Evolutionary conservation across 2,797 vertebrate species (phyloP), one percentile per base, ranked within the genome.

Genomic region (Vultur gryphus): DNA sequence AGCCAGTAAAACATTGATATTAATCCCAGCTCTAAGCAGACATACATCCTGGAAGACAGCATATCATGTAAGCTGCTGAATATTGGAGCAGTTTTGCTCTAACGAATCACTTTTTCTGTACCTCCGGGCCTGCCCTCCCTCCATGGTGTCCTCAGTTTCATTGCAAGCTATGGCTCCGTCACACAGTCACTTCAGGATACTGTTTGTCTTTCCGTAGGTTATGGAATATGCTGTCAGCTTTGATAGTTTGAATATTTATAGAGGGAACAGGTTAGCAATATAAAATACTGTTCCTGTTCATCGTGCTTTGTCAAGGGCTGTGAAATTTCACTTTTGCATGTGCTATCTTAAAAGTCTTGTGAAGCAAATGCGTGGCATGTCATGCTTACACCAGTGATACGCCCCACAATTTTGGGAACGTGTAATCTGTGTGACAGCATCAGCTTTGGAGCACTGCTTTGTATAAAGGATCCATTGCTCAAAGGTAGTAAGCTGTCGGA

Each of bases 401-500:
- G 25, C 37, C 26, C 58, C 37, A 46, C 51, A 25, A 3, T 91
- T 95, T 84, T 43, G 82, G 67, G 67, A 91, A 44, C 0, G 0
- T 70, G 54, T 70, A 41, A 59, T 92, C 55, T 41, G 5, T 82
- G 48, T 91, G 71, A 46, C 78, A 57, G 59, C 3, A 1, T 87
- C 59, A 57, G 20, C 61, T 95, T 71, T 65, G 48, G 75, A 83
- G 62, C 44, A 11, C 44, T 48, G 59, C 51, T 90, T 79, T 70
- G 29, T 77, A 3, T 70, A 17, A 82, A 76, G 33, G 86, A 87
- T 90, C 51, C 21, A 1, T 41, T 66, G 67, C 87, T 95, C 84
- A 67, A 46, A 92, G 82, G 84, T 61, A 65, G 41, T 52, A n/a
- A 92, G 59, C 90, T 83, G 51, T 80, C 75, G 73, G 79, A 59